phyloP scores from a whole-genome alignment of 2,113 vertebrate species.

The Phalacrocorax brasilianus region DNA sequence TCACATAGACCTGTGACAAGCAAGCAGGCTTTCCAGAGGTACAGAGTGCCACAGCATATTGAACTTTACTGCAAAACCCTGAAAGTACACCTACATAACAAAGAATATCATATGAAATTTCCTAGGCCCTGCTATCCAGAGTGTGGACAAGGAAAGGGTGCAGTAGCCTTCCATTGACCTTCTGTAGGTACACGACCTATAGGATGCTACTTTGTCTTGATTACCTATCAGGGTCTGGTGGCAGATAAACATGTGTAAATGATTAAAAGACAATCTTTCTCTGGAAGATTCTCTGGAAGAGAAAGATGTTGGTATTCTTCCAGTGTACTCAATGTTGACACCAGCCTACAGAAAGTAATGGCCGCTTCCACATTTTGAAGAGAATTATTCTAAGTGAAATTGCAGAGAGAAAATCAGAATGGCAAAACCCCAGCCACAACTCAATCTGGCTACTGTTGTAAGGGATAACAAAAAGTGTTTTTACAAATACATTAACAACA shows the following conservation, averaged over 20 bases:
- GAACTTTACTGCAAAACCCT: not conserved
- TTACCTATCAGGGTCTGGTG: not conserved
- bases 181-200: not conserved
- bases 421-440: too few species aligned
- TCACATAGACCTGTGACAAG: not conserved
- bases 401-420: too few species aligned
- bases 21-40: not conserved
- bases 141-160: not conserved
- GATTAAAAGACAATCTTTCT: not conserved
- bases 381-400: not conserved
- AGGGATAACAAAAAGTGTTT: too few species aligned
- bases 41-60: rapidly evolving
- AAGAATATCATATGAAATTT: not conserved
- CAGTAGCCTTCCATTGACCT: not conserved
- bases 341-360: not conserved
- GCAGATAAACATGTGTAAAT: not conserved
- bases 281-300: not conserved
- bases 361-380: not conserved
- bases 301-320: not conserved
- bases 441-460: too few species aligned
- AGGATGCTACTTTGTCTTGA: not conserved
- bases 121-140: not conserved
- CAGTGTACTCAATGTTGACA: not conserved
- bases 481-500: too few species aligned
- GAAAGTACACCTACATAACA: not conserved